Evolutionary conservation across 2,113 vertebrate species (phyloP).

Genomic region (Apus apus): DNA sequence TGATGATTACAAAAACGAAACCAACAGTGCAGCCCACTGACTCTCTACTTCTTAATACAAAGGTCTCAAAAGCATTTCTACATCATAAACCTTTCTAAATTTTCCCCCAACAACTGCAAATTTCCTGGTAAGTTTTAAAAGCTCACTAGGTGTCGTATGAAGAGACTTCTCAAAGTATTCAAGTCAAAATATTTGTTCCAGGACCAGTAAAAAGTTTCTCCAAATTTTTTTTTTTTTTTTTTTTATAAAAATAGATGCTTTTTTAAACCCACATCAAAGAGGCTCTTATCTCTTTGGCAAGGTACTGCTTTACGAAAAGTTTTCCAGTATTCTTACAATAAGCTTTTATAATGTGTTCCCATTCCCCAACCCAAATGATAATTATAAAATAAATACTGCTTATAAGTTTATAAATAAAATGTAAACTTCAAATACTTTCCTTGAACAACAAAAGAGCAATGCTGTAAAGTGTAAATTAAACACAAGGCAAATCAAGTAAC

Average conservation of each 20-base stretch:
- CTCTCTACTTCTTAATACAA: conserved; percentile 88
- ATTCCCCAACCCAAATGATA: conserved; percentile 88
- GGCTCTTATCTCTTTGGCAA: conserved; percentile 99
- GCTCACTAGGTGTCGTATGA: conserved; percentile 99
- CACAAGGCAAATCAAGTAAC: conserved; percentile 79
- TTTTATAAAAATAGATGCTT: conserved; percentile 99
- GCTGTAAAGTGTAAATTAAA: conserved; percentile 80
- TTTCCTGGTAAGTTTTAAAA: conserved; percentile 98
- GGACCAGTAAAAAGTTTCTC: conserved; percentile 99
- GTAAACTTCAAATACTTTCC: conserved; percentile 82
- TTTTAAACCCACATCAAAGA: conserved; percentile 99
- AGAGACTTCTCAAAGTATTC: conserved; percentile 99
- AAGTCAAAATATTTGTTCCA: conserved; percentile 99
- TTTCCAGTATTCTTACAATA: conserved; percentile 95
- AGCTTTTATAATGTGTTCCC: conserved; percentile 89
- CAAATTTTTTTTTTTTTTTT: conserved; percentile 86
- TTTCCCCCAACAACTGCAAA: conserved; percentile 86
- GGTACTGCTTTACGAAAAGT: conserved; percentile 99
- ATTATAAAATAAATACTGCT: conserved; percentile 86
- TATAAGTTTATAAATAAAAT: conserved; percentile 83
- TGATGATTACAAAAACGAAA: conserved; percentile 93
- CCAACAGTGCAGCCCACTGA: conserved; percentile 85
- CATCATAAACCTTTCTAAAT: conserved; percentile 91
- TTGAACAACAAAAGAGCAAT: conserved; percentile 75
- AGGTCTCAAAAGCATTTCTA: conserved; percentile 92